These are phyloP conservation scores for Spongilla lacustris DNA, from an alignment of 37 sponge, comb jelly and placozoan genomes.

Conservation along the genomic window DNA sequence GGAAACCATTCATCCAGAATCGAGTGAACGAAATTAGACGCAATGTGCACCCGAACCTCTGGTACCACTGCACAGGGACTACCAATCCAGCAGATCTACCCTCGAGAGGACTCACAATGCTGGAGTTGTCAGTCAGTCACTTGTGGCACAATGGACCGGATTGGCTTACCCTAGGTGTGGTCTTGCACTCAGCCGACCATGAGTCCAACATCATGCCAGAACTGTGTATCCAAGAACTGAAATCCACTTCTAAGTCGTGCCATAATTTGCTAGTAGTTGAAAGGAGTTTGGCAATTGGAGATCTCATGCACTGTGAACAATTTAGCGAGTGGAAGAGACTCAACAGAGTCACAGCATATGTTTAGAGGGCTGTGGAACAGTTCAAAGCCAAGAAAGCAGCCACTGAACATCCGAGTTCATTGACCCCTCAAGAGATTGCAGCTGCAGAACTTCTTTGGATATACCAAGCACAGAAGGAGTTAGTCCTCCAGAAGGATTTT, in stretches of 20 bases:
- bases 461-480: background rate
- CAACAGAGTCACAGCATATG: constrained; percentile 42
- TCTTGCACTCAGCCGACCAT: background rate
- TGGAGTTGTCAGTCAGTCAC: constrained; percentile 3
- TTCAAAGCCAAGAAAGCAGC: constrained; percentile 7
- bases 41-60: background rate
- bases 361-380: background rate
- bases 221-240: constrained; percentile 17
- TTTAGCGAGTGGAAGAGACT: constrained; percentile 3
- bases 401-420: background rate
- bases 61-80: constrained; percentile 12
- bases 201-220: background rate
- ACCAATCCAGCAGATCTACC: constrained; percentile 18
- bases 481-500: background rate
- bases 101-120: background rate
- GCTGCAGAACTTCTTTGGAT: constrained; percentile 21
- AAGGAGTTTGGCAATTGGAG: background rate
- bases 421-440: background rate
- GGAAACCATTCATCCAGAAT: constrained; percentile 36
- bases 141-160: constrained; percentile 5
- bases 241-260: background rate
- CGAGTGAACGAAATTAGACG: constrained; percentile 19
- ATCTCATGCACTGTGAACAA: constrained; percentile 12
- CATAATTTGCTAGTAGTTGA: constrained; percentile 9
- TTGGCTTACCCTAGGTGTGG: constrained; percentile 1